Evolutionary conservation across 1,140 invertebrate genomes (phyloP), one percentile per base, ranked within the genome.

Genomic region (Ceratitis capitata): DNA sequence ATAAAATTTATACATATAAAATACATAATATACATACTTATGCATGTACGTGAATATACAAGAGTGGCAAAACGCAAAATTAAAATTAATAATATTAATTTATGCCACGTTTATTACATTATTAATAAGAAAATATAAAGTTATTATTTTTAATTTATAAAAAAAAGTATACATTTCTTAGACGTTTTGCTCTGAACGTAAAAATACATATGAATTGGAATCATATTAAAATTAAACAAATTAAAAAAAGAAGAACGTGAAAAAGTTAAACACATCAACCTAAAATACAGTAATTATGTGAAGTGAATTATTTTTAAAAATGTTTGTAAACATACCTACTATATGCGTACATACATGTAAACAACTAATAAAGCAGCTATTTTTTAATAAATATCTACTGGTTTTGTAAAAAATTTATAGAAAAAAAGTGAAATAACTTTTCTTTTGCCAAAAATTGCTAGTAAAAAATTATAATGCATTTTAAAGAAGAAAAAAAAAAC

Each of bases 61-160:
- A 26, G 29, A 26, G 7, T 61, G 29, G n/a, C 23, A 26, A 9
- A 14, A 56, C n/a, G n/a, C 1, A 84, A 35, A 84, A 84, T 23
- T 5, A 82, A 82, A 45, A 39, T 45, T 14, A n/a, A 56, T 56
- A 23, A n/a, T 9, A 23, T n/a, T 84, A 61, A 42, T 32, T 58
- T 84, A 35, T n/a, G 35, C 39, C 23, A 23, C 39, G 53, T 84
- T 58, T 58, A 84, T 84, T 84, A 84, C 56, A 84, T 42, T 64
- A 23, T 45, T 42, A 53, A 19, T 39, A 45, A 58, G 5, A 19
- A 39, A 61, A 84, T 39, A 23, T 84, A n/a, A 35, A 61, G 23
- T 84, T 84, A 16, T 23, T n/a, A n/a, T n/a, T n/a, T 42, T 45
- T 45, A 56, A 61, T 35, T n/a, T n/a, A n/a, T 23, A 16, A 53